These are phyloP conservation scores for Leucoraja erinaceus DNA, from an alignment of 2,113 vertebrate species.

Conservation along the genomic window DNA sequence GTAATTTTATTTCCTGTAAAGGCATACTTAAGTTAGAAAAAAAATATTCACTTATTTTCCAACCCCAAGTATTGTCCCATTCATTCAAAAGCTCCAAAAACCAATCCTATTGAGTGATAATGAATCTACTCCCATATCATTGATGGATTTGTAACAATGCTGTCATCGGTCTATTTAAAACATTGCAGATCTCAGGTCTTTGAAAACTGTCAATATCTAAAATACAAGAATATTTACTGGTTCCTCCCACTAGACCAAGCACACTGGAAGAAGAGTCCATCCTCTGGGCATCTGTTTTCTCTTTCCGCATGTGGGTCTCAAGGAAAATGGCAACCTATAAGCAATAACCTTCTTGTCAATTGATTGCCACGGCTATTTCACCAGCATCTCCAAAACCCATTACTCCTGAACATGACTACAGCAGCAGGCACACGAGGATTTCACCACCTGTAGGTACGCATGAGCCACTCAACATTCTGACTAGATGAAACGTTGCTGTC, in stretches of 20 bases:
- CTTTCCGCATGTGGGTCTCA: neutral
- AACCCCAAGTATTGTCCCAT: neutral
- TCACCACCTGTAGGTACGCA: too few relatives aligned
- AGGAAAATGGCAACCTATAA: too few relatives aligned
- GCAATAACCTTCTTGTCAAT: neutral
- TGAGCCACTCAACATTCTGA: too few relatives aligned
- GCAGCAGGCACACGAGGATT: too few relatives aligned
- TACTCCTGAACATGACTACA: too few relatives aligned
- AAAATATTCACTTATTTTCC: neutral
- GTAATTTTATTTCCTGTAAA: neutral
- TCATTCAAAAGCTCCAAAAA: neutral
- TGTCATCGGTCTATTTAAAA: neutral
- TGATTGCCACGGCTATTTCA: too few relatives aligned
- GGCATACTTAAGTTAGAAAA: neutral
- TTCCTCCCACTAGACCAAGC: neutral
- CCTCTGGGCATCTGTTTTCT: neutral
- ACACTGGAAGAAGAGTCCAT: neutral
- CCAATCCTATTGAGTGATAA: too few relatives aligned
- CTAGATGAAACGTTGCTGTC: too few relatives aligned
- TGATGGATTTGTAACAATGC: neutral
- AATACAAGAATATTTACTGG: neutral
- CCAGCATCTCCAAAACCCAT: too few relatives aligned
- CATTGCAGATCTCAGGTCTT: slow-evolving; percentile 2
- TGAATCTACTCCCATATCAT: neutral
- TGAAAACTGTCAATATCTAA: too few relatives aligned